These are phyloP conservation scores for Engraulis encrasicolus DNA, from an alignment of 2,113 vertebrate species.

Conservation along the genomic window DNA sequence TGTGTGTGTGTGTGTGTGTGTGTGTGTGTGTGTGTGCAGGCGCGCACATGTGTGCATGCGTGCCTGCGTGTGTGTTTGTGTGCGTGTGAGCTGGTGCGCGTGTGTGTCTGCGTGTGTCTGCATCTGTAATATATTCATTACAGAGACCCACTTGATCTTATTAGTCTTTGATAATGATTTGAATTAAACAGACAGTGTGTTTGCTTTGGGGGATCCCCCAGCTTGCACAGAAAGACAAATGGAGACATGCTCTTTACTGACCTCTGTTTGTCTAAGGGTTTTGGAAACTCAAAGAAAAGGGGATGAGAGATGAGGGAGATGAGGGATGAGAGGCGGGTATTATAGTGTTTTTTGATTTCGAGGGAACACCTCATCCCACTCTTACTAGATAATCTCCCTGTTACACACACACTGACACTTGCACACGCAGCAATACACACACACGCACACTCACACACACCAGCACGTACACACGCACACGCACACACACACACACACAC, in stretches of 20 bases:
- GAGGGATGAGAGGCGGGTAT: constrained; percentile 26
- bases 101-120: constrained; percentile 43
- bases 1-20: too few species aligned
- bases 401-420: background rate
- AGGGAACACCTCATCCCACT: constrained; percentile 42
- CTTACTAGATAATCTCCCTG: constrained; percentile 19
- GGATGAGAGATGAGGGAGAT: constrained; percentile 20
- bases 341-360: constrained; percentile 52
- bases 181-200: constrained; percentile 44
- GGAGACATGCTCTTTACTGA: constrained; percentile 30
- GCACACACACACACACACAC: too few species aligned
- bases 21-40: too few species aligned
- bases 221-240: constrained; percentile 30
- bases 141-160: constrained; percentile 38
- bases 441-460: background rate
- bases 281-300: constrained; percentile 29
- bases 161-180: constrained; percentile 55
- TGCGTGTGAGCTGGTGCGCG: too few species aligned
- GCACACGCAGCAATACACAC: background rate
- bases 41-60: too few species aligned
- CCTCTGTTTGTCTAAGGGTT: constrained; percentile 43
- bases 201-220: constrained; percentile 40
- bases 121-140: constrained; percentile 43
- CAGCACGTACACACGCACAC: too few species aligned
- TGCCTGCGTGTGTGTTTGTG: too few species aligned